Evolutionary conservation across 2,888 invertebrate species (phyloP).

Genomic region (Ceraclea dissimilis): DNA sequence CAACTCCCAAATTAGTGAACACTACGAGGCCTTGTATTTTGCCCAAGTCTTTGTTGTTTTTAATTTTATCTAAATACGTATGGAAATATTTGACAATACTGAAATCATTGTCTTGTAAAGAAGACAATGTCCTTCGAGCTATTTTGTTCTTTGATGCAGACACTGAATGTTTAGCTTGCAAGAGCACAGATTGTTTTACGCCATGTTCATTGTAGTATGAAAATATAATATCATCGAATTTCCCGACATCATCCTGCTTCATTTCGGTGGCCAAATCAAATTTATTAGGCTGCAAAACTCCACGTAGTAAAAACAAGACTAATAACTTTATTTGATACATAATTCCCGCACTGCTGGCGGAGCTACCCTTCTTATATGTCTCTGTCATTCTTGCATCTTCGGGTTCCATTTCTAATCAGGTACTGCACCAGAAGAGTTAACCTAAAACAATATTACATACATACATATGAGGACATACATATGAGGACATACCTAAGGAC

Average conservation of each 20-base stretch:
- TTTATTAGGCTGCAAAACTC: not conserved
- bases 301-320: not conserved
- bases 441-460: too few species aligned
- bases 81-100: not conserved
- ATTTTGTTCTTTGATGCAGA: not conserved
- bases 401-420: too few species aligned
- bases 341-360: not conserved
- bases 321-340: not conserved
- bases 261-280: not conserved
- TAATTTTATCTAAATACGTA: not conserved
- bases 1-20: not conserved
- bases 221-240: not conserved
- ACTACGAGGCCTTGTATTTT: not conserved
- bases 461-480: too few species aligned
- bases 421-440: too few species aligned
- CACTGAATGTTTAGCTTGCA: not conserved
- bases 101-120: not conserved
- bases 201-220: not conserved
- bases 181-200: not conserved
- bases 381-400: not conserved
- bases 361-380: not conserved
- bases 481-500: too few species aligned
- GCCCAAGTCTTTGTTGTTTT: not conserved
- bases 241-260: not conserved
- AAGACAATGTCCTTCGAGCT: not conserved